Percentiles rank a stretch among this genome's conserved stretches.
These are phyloP conservation scores for Potamilus streckersoni DNA, from an alignment of 1,140 invertebrate genomes.

Conservation along the genomic window DNA sequence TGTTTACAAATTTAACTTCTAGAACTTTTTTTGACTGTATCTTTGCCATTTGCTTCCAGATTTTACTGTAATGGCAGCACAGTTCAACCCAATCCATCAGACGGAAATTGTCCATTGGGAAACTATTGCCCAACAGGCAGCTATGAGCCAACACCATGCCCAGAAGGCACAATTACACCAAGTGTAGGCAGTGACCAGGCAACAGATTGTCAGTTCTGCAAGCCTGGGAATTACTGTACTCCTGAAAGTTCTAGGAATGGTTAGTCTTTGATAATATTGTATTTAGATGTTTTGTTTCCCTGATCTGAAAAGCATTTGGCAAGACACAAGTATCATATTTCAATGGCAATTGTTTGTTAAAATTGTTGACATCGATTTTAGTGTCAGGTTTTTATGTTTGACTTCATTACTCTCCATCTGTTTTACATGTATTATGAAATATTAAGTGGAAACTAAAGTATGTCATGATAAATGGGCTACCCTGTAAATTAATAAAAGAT, in stretches of 20 bases:
- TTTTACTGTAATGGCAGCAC: constrained; percentile 64
- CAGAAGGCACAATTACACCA: constrained; percentile 57
- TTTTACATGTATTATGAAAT: too few species aligned
- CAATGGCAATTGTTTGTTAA: too few species aligned
- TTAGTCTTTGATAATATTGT: constrained; percentile 19
- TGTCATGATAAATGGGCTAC: too few species aligned
- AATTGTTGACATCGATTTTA: too few species aligned
- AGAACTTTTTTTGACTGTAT: too few species aligned
- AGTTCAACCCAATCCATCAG: constrained; percentile 49
- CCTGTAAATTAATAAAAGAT: too few species aligned
- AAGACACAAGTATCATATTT: too few species aligned
- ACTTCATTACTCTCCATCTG: too few species aligned
- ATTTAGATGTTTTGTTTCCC: background rate
- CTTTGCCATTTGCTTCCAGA: constrained; percentile 31
- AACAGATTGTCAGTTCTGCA: constrained; percentile 59
- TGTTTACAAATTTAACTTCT: too few species aligned
- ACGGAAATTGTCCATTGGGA: constrained; percentile 58
- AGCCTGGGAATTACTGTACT: constrained; percentile 64
- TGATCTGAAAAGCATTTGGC: too few species aligned
- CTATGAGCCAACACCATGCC: constrained; percentile 56
- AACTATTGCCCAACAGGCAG: constrained; percentile 64
- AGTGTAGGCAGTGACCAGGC: constrained; percentile 53
- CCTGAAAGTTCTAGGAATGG: constrained; percentile 56
- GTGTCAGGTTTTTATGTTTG: too few species aligned
- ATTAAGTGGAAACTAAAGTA: too few species aligned